phyloP scores from a whole-genome alignment of 2,113 vertebrate genomes.

The Calidris pygmaea region DNA sequence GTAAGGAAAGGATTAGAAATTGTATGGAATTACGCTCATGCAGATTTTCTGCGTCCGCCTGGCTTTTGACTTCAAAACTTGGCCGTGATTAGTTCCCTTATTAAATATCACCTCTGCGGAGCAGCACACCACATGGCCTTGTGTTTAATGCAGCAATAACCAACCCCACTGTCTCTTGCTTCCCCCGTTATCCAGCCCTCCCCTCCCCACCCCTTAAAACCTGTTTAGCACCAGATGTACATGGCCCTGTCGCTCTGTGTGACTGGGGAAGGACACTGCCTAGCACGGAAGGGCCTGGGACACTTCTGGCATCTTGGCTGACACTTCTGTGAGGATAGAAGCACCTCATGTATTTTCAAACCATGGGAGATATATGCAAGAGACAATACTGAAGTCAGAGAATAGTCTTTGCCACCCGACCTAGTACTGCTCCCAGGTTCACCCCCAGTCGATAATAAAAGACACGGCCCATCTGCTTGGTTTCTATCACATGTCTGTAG shows the following conservation, averaged over 20 bases:
- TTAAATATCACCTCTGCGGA: not conserved
- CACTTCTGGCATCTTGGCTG: not conserved
- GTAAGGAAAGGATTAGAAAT: not conserved
- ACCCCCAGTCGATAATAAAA: not conserved
- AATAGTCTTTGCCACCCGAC: not conserved
- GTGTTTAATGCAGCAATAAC: not conserved
- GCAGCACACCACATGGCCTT: fast-evolving
- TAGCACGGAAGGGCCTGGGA: fast-evolving
- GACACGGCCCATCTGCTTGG: conserved; percentile 20
- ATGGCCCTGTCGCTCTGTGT: not conserved
- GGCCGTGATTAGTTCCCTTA: not conserved
- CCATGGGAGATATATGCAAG: not conserved
- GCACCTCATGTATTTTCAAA: not conserved
- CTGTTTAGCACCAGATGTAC: not conserved
- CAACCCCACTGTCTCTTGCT: not conserved
- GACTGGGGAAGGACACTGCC: not conserved
- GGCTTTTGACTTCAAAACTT: not conserved
- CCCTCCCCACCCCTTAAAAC: not conserved
- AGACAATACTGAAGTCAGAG: not conserved
- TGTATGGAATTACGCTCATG: not conserved
- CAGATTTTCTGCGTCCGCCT: not conserved
- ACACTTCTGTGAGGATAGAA: not conserved
- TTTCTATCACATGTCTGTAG: not conserved
- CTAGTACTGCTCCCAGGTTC: not conserved
- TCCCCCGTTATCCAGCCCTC: not conserved